Percentiles rank a stretch among this genome's conserved stretches.
These are phyloP conservation scores for Maccullochella peelii DNA, from an alignment of 2,113 vertebrate species.

Conservation along the genomic window DNA sequence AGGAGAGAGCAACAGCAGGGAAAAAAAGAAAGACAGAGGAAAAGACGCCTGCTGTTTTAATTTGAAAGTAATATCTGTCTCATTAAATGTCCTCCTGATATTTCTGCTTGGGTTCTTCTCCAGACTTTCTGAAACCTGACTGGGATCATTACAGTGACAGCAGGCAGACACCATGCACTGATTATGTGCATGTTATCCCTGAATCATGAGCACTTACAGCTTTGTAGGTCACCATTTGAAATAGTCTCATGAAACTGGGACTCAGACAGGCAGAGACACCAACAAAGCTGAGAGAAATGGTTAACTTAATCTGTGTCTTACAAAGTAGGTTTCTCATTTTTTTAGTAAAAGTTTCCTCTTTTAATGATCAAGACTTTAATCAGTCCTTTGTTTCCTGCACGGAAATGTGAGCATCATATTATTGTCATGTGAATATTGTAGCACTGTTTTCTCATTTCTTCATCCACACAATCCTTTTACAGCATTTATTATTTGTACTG, in stretches of 20 bases:
- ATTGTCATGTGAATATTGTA: too few relatives aligned
- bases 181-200: slow-evolving; percentile 15
- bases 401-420: background rate
- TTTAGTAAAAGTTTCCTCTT: background rate
- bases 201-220: slow-evolving; percentile 3
- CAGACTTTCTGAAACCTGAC: slow-evolving; percentile 9
- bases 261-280: background rate
- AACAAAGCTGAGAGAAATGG: background rate
- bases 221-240: slow-evolving; percentile 8
- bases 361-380: background rate
- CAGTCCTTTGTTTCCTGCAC: background rate
- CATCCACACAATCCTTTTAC: background rate
- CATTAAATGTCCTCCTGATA: slow-evolving; percentile 45
- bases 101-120: slow-evolving; percentile 30
- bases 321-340: background rate
- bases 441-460: background rate
- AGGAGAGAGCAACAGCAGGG: background rate
- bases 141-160: slow-evolving; percentile 28
- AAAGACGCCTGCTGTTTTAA: slow-evolving; percentile 37
- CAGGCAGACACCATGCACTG: slow-evolving; percentile 10
- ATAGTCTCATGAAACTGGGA: background rate
- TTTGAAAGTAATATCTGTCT: slow-evolving; percentile 48
- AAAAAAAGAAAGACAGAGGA: background rate
- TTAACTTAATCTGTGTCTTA: background rate
- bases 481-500: background rate